Evolutionary conservation across 2,113 vertebrate species (phyloP), one percentile per base, ranked within the genome.

Genomic region (Myxocyprinus asiaticus): DNA sequence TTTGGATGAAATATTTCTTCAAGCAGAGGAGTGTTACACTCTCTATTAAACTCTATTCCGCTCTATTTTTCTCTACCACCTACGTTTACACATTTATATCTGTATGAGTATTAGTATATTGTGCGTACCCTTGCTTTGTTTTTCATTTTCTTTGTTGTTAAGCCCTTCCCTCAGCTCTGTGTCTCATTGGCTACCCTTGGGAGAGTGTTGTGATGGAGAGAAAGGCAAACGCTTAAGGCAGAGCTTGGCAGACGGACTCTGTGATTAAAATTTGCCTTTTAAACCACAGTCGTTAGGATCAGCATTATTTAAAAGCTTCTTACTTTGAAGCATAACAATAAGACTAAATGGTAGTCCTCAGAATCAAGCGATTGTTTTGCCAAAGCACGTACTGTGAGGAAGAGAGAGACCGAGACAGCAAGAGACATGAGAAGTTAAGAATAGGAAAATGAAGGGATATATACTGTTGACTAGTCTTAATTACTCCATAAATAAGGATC

Each of bases 231-330:
- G 73, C 78, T 81, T 50, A 74, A 64, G 82, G 15, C 67, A 17
- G 61, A 5, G 53, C 79, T 75, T 86, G 85, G 80, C 81, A 85
- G 78, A 85, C 63, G 59, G 71, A 50, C 53, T 68, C 69, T 75
- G 85, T 85, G 81, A 85, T 85, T 86, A 81, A 83, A 86, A 84
- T 81, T 83, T 67, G 71, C 80, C 79, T 80, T 81, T 81, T 65
- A 83, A 77, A 76, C 70, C 81, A 76, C 65, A 50, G 67, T 73
- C 63, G 59, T 76, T 76, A 83, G 67, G 79, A 81, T 83, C 83
- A 83, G 81, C 71, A 80, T 81, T 73, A 82, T 83, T 84, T 84
- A 81, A 86, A 86, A 83, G 81, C 67, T 22, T 66, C 85, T 79
- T 63, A 72, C 81, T 85, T 82, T 83, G 72, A 76, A 79, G 77